Conservation (phyloP, 92 coral and sea anemone genomes). For the Porites cylindrica region DNA sequence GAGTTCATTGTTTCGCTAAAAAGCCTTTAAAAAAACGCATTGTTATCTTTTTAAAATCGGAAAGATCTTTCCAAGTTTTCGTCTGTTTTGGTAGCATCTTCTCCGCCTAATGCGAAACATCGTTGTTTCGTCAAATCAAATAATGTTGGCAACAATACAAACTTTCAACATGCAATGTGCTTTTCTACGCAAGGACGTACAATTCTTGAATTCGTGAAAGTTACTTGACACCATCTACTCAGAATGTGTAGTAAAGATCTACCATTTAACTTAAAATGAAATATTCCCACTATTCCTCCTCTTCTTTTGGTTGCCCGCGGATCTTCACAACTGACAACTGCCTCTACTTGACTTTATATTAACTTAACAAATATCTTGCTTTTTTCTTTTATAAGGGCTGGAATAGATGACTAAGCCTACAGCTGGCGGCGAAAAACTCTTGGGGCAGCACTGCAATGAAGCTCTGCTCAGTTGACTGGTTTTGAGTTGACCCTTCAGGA, state of each 20-base stretch:
- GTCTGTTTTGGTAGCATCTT: background rate
- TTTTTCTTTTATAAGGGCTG: constrained; percentile 5
- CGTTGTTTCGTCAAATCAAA: background rate
- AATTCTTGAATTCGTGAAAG: background rate
- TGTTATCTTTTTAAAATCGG: too few relatives aligned
- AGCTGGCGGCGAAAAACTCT: constrained; percentile 17
- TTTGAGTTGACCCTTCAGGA: constrained; percentile 20
- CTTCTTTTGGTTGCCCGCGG: too few relatives aligned
- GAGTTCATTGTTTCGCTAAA: too few relatives aligned
- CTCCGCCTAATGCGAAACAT: background rate
- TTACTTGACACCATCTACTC: too few relatives aligned
- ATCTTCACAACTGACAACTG: too few relatives aligned
- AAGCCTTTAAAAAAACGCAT: too few relatives aligned
- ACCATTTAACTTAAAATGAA: background rate
- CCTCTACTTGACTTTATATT: background rate
- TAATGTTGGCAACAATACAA: background rate
- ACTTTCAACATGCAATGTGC: background rate
- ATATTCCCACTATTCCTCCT: background rate
- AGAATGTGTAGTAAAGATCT: too few relatives aligned
- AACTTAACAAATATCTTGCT: background rate
- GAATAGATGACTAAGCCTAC: constrained; percentile 17
- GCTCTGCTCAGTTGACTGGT: constrained; percentile 13
- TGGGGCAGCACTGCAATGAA: constrained; percentile 30
- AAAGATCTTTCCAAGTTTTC: background rate
- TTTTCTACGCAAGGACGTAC: too few relatives aligned